phyloP scores from a whole-genome alignment of 2,113 vertebrate species.

The Mesembrinibis cayennensis region DNA sequence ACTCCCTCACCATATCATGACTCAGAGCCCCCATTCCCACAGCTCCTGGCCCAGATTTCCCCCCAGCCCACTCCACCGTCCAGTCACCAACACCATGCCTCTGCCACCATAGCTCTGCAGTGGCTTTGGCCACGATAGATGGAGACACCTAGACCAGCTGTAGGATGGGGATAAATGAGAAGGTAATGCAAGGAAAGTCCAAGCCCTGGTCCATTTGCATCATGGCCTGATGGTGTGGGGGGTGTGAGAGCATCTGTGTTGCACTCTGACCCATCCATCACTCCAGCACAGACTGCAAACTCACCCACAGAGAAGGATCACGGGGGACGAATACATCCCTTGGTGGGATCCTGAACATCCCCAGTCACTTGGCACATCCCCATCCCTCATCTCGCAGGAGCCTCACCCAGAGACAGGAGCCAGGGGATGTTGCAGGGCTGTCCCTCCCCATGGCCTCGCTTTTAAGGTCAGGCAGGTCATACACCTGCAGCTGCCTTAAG shows the following conservation, averaged over 20 bases:
- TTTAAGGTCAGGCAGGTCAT: not conserved
- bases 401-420: not conserved
- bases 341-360: not conserved
- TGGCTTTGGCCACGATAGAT: not conserved
- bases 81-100: not conserved
- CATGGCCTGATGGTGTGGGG: not conserved
- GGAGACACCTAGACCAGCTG: not conserved
- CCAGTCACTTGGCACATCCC: accelerated
- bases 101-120: not conserved
- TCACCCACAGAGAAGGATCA: not conserved
- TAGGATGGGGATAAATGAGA: not conserved
- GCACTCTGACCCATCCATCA: not conserved
- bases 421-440: not conserved
- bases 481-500: not conserved
- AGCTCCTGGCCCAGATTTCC: not conserved
- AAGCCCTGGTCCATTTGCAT: not conserved
- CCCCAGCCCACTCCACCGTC: accelerated
- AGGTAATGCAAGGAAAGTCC: not conserved
- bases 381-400: not conserved
- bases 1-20: no score
- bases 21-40: not conserved
- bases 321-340: not conserved
- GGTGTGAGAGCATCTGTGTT: not conserved
- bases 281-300: not conserved
- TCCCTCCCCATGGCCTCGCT: not conserved